Evolutionary conservation across 2,888 invertebrate genomes (phyloP).

Genomic region (Cremastinae sp.): DNA sequence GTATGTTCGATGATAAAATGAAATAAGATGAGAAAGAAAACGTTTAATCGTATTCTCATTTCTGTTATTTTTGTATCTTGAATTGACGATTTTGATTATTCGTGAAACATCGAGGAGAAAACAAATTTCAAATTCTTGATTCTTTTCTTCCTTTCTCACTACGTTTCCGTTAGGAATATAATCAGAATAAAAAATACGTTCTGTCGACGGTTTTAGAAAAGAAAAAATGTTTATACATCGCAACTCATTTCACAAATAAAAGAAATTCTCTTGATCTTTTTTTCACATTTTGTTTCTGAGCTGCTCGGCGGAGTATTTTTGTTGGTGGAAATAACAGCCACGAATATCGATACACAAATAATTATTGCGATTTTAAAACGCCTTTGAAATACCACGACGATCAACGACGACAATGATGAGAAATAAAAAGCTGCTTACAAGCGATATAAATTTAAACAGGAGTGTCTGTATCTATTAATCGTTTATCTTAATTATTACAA

Average conservation of each 20-base stretch:
- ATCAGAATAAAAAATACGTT: constrained; percentile 7
- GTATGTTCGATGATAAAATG: constrained; percentile 38
- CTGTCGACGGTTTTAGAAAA: constrained; percentile 33
- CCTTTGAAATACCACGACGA: not conserved
- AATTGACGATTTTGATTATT: constrained; percentile 42
- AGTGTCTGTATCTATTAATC: constrained; percentile 32
- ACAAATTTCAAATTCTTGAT: constrained; percentile 20
- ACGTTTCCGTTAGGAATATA: not conserved
- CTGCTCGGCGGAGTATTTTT: constrained; percentile 46
- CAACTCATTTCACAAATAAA: constrained; percentile 54
- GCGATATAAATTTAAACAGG: constrained; percentile 27
- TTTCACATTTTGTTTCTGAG: constrained; percentile 18
- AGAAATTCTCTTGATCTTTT: constrained; percentile 40
- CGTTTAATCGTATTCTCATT: constrained; percentile 8
- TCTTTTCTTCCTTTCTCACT: constrained; percentile 11
- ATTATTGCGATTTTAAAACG: not conserved
- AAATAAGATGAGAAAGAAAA: not conserved
- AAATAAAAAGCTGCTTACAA: constrained; percentile 24
- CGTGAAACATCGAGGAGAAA: constrained; percentile 5
- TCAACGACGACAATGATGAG: constrained; percentile 9
- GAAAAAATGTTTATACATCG: constrained; percentile 50
- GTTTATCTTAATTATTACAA: constrained; percentile 39
- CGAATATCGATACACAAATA: constrained; percentile 23
- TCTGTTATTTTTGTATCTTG: constrained; percentile 11
- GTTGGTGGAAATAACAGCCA: constrained; percentile 21